Conservation (phyloP, 2,797 vertebrate genomes). For the Bucorvus abyssinicus region DNA sequence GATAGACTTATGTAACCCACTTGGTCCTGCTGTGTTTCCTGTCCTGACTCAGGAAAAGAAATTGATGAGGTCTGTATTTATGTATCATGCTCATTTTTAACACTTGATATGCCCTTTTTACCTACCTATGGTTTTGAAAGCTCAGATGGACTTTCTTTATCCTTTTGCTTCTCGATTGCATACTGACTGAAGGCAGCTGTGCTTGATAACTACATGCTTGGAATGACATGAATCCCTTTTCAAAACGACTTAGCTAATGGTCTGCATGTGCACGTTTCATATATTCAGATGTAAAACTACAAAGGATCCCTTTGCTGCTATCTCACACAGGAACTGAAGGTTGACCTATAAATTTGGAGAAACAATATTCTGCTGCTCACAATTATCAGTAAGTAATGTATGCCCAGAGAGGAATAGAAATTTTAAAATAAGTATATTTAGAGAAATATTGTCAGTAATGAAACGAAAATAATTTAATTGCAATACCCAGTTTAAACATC, state of each 20-base stretch:
- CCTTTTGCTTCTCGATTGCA: not conserved
- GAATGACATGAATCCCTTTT: not conserved
- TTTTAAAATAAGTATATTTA: not conserved
- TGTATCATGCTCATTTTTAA: not conserved
- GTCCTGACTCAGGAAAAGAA: not conserved
- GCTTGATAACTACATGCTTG: not conserved
- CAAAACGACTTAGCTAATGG: not conserved
- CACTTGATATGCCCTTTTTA: not conserved
- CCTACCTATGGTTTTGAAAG: not conserved
- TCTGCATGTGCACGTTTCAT: not conserved
- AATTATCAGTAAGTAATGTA: not conserved
- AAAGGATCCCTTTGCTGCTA: not conserved
- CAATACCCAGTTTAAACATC: not conserved
- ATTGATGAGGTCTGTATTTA: not conserved
- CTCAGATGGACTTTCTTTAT: not conserved
- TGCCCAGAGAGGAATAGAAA: not conserved
- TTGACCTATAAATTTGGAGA: not conserved
- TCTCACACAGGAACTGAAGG: not conserved
- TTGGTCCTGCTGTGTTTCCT: fast-evolving
- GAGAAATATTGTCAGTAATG: not conserved
- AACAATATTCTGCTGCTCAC: not conserved
- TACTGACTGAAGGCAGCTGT: not conserved
- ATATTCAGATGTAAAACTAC: not conserved
- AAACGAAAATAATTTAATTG: not conserved
- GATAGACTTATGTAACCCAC: not conserved